Evolutionary conservation across 2,797 vertebrate species (phyloP), one percentile per base, ranked within the genome.

Genomic region (Cynodonichthys magdalenae): DNA sequence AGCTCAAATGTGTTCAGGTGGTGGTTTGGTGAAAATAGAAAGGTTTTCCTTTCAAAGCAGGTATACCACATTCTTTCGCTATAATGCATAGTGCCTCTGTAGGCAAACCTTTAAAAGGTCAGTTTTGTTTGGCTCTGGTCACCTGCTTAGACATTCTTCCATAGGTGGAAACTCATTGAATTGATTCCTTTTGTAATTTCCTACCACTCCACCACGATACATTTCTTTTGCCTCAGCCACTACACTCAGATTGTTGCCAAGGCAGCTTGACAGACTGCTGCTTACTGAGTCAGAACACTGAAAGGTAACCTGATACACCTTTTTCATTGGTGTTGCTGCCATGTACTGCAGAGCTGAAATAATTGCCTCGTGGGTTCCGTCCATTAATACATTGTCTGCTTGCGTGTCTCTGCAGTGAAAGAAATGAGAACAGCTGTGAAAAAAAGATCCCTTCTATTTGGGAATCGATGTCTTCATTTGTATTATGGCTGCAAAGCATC

Each of bases 121-220:
- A 75, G 70, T 79, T 81, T 83, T 82, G 82, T 84, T 86, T 71
- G 71, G 80, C 46, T 80, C 71, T 77, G 77, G 68, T 65, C 80
- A 74, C 75, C 67, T 67, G 75, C 78, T 81, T 84, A 84, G 84
- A 82, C 72, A 70, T 76, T 77, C 77, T 79, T 77, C 56, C 69
- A 70, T 54, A 71, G 71, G 69, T 74, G 75, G 70, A 64, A 88
- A 77, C 67, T 78, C 77, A 76, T 80, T 74, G 81, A 89, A 87
- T 84, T 87, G 79, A 89, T 90, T 90, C 86, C 79, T 81, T 82
- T 79, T 85, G 87, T 91, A 90, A 92, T 93, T 90, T 87, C 82
- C 80, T 36, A 61, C 61, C 69, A 72, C 85, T 88, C 76, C 67
- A 64, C 59, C 72, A 69, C 70, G 87, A 78, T 87, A 76, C 74